Base-by-base conservation (phyloP, 1,140 invertebrate species). In the Drosophila tropicalis region DNA sequence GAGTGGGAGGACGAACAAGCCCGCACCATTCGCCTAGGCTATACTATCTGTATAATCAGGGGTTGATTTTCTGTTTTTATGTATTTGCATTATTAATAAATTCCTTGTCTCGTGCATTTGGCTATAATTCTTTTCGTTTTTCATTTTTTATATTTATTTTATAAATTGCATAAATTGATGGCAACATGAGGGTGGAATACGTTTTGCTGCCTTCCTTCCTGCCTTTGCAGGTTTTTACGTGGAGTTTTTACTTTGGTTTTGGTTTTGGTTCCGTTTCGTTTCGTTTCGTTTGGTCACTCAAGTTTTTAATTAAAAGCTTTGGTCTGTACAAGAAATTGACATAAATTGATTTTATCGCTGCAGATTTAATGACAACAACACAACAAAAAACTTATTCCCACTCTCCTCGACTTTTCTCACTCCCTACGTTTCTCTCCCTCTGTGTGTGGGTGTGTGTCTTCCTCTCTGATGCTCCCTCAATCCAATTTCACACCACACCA, bases 61-160 rank as follows among this genome's bases (percentile, higher is more conserved):
- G 83, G 83, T 87, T 89, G 83, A 89, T 89, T 89, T 51, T 80
- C 80, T 89, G 84, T 89, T 86, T 89, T 87, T 89, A 80, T 89
- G 83, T 87, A 89, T 87, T 87, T 87, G 83, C 83, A 87, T 87
- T 87, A 87, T 87, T 87, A 87, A 87, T 87, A 87, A 89, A 87
- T 87, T 87, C 76, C 80, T 87, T 89, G 84, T 73, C 81, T 73
- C 70, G 70, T 81, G 74, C 81, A 86, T 85, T 85, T 80, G 81
- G 73, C 69, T 76, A 89, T 78, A 76, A 77, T 81, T 79, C 79
- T 83, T 51, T 58, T 15, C 57, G 40, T 65, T 81, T 60, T 78
- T 69, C 67, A 70, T 80, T 68, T 80, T 89, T 89, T 80, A 80
- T 87, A 87, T 87, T 87, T 87, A 87, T 87, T 87, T 89, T 87